These are phyloP conservation scores for Drosophila anceps DNA, from an alignment of 2,888 invertebrate genomes.

Conservation along the genomic window DNA sequence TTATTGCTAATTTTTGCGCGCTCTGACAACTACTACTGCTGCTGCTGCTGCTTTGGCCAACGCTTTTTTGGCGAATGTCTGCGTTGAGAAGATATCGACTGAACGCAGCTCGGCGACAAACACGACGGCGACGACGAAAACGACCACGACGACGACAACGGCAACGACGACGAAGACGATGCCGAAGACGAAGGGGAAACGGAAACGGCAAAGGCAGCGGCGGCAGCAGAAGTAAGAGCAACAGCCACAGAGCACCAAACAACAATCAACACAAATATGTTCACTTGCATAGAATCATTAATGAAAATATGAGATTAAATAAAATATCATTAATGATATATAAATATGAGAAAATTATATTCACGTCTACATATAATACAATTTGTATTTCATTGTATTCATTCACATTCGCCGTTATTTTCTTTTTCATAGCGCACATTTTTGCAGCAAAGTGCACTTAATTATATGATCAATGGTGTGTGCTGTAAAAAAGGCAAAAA, in stretches of 20 bases:
- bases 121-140: constrained; percentile 13
- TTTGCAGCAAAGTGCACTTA: constrained; percentile 22
- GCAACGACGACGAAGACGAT: constrained; percentile 8
- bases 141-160: constrained; percentile 11
- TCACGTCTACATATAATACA: neutral
- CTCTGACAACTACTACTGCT: constrained; percentile 23
- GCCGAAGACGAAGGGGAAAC: constrained; percentile 6
- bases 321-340: too few species aligned
- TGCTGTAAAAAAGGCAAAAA: constrained; percentile 38
- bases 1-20: constrained; percentile 20
- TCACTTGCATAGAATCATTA: constrained; percentile 4
- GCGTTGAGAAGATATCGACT: constrained; percentile 55
- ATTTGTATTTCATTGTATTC: neutral
- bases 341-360: neutral
- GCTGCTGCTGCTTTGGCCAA: constrained; percentile 42
- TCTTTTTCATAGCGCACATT: neutral
- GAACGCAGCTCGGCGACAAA: constrained; percentile 36
- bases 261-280: constrained; percentile 10
- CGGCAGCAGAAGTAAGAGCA: too few species aligned
- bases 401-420: neutral
- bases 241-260: too few species aligned
- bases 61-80: constrained; percentile 58
- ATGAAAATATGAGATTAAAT: too few species aligned
- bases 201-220: constrained; percentile 23
- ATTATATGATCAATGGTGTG: constrained; percentile 30